These are phyloP conservation scores for Apotomis turbidana DNA, from an alignment of 2,888 invertebrate species.

Conservation along the genomic window DNA sequence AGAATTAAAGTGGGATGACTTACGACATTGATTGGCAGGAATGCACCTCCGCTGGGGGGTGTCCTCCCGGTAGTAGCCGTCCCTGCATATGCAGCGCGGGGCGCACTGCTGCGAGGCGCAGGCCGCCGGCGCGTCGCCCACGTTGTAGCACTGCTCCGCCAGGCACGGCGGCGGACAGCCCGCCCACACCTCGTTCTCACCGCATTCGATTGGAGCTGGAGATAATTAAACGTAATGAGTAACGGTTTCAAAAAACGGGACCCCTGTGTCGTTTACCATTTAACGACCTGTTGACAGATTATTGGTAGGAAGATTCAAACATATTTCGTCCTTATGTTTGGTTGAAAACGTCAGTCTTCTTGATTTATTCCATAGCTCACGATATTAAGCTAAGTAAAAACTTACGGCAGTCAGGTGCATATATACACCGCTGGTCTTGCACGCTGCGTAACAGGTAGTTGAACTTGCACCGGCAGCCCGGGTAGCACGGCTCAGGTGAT, in stretches of 20 bases:
- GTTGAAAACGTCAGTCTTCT: too few species aligned
- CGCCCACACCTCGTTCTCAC: conserved; percentile 55
- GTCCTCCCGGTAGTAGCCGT: background rate
- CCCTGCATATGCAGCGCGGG: conserved; percentile 1
- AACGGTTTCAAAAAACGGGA: too few species aligned
- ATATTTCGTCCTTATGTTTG: too few species aligned
- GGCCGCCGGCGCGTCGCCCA: background rate
- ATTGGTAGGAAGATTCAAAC: too few species aligned
- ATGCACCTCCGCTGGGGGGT: background rate
- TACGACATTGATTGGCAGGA: conserved; percentile 10
- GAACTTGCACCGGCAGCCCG: conserved; percentile 7
- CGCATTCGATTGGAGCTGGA: conserved; percentile 57
- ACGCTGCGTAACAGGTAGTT: conserved; percentile 17
- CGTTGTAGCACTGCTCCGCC: conserved; percentile 41
- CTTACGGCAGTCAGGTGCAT: conserved; percentile 27
- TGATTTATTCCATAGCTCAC: too few species aligned
- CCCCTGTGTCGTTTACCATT: too few species aligned
- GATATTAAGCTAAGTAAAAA: background rate
- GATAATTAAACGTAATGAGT: background rate
- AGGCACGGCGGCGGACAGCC: conserved; percentile 53
- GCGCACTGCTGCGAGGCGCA: background rate
- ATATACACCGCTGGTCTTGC: conserved; percentile 8
- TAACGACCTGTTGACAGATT: too few species aligned
- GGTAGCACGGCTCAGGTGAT: conserved; percentile 8
- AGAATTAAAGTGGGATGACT: background rate